phyloP scores from a whole-genome alignment of 2,113 vertebrate genomes.

The Megaceryle torquata region DNA sequence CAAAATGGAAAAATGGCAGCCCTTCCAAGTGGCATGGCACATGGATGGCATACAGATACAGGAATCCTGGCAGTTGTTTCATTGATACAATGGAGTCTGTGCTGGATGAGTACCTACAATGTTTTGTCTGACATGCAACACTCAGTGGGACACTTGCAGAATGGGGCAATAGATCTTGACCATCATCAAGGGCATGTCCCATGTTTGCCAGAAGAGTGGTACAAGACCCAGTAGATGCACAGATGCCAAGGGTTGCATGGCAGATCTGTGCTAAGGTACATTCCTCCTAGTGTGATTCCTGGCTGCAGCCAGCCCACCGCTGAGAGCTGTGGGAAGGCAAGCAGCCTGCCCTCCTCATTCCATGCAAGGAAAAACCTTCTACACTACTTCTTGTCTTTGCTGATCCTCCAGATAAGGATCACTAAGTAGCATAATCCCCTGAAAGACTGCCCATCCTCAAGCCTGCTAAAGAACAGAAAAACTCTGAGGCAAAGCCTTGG shows the following conservation, averaged over 20 bases:
- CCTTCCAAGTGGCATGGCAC: not conserved
- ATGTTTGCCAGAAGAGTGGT: not conserved
- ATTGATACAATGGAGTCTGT: not conserved
- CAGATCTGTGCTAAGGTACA: not conserved
- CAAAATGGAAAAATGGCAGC: not conserved
- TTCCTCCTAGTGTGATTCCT: rapidly evolving
- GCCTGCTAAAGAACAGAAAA: not conserved
- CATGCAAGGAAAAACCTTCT: not conserved
- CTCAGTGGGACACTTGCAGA: not conserved
- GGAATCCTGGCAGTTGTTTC: not conserved
- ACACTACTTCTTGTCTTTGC: not conserved
- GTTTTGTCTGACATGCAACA: not conserved
- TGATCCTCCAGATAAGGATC: not conserved
- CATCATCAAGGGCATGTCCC: not conserved
- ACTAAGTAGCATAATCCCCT: not conserved
- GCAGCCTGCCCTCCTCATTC: not conserved
- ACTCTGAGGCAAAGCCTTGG: not conserved
- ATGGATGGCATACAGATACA: not conserved
- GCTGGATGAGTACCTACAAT: not conserved
- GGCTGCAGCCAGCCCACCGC: not conserved
- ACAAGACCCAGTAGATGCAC: not conserved
- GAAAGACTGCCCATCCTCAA: not conserved
- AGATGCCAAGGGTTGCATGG: rapidly evolving
- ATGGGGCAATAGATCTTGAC: not conserved
- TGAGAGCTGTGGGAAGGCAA: not conserved